Evolutionary conservation across 2,888 invertebrate species (phyloP).

Genomic region (Buathra laborator): DNA sequence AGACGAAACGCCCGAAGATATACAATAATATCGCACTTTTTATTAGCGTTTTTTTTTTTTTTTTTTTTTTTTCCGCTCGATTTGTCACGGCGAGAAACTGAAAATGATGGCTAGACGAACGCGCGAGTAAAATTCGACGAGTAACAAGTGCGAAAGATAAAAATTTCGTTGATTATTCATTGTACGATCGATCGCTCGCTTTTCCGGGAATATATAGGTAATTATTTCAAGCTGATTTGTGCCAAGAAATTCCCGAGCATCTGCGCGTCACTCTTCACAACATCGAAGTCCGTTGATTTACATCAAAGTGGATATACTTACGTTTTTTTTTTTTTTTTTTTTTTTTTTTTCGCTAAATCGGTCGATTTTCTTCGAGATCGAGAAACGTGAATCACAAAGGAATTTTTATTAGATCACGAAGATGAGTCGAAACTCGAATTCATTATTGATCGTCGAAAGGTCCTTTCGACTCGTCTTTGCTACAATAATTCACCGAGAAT

Average conservation of each 20-base stretch:
- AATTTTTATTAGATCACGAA: slow-evolving; percentile 35
- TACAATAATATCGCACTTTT: no score
- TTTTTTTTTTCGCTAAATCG: slow-evolving; percentile 11
- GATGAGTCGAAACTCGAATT: slow-evolving; percentile 16
- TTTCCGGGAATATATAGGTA: not conserved
- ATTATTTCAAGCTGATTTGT: not conserved
- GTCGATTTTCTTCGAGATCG: not conserved
- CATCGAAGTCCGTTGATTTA: not conserved
- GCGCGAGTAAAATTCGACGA: no score
- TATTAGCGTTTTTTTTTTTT: no score
- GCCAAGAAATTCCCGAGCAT: not conserved
- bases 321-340: not conserved
- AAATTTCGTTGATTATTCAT: no score
- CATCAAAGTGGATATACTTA: not conserved
- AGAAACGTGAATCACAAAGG: slow-evolving; percentile 23
- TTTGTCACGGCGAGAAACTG: no score
- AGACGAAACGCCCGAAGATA: no score
- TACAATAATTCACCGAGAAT: not conserved
- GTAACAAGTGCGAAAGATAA: no score
- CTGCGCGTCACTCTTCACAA: not conserved
- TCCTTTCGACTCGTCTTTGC: not conserved
- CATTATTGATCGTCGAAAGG: not conserved
- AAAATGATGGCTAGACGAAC: no score
- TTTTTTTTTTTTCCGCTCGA: no score
- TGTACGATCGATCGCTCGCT: no score